Conservation (phyloP, 2,113 vertebrate genomes). For the Colinus virginianus region DNA sequence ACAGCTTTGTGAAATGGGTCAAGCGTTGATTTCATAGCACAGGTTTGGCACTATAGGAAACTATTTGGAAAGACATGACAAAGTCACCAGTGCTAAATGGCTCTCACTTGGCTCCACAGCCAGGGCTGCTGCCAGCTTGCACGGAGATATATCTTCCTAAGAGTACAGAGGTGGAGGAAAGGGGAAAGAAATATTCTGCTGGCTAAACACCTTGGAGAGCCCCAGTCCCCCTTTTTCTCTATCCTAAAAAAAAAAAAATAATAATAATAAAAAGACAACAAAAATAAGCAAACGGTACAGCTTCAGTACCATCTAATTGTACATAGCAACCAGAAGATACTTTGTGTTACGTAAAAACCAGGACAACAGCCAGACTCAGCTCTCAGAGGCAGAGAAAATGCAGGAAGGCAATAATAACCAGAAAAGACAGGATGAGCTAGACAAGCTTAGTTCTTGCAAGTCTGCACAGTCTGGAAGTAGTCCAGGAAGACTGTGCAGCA, state of each 20-base stretch:
- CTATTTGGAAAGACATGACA: background rate
- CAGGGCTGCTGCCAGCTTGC: background rate
- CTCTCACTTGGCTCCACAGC: background rate
- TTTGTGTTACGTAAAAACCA: background rate
- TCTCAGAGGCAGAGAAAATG: background rate
- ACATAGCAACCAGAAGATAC: background rate
- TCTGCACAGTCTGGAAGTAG: background rate
- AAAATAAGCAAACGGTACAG: background rate
- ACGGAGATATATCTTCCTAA: background rate
- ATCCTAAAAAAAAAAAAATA: background rate
- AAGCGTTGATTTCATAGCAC: background rate
- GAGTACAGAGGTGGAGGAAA: background rate
- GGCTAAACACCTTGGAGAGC: background rate
- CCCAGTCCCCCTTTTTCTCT: background rate
- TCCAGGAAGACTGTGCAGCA: background rate
- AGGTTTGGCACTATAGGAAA: background rate
- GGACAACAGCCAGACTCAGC: background rate
- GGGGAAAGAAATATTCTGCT: background rate
- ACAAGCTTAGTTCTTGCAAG: background rate
- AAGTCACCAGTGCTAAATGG: background rate
- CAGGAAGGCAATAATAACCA: background rate
- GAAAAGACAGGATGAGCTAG: background rate
- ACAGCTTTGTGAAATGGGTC: background rate
- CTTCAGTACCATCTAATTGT: rapidly evolving
- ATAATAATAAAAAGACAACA: background rate